Percentiles rank a stretch among this genome's conserved stretches.
Evolutionary conservation across 2,797 vertebrate genomes (phyloP).

Genomic region (Miichthys miiuy): DNA sequence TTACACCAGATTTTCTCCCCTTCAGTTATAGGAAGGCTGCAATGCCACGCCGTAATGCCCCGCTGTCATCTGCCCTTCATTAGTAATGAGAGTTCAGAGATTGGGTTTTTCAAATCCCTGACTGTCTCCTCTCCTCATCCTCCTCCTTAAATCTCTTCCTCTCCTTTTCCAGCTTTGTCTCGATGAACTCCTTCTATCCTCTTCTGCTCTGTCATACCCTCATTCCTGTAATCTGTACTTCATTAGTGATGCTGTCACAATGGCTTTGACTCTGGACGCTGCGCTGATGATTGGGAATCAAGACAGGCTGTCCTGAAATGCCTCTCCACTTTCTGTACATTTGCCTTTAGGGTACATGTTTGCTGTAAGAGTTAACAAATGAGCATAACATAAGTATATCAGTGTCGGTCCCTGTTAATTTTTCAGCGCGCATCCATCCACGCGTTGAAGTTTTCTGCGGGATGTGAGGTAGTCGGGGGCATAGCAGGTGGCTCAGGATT

Average conservation of each 20-base stretch:
- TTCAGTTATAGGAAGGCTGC: neutral
- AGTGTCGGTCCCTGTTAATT: neutral
- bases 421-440: no score
- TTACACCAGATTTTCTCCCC: conserved; percentile 16
- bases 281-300: conserved; percentile 34
- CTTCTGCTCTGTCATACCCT: conserved; percentile 14
- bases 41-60: neutral
- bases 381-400: neutral
- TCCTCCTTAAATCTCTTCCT: conserved; percentile 32
- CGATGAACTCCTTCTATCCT: neutral
- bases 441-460: neutral
- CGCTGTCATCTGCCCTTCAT: conserved; percentile 61
- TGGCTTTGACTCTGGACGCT: conserved; percentile 33
- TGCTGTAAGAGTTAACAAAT: neutral
- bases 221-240: conserved; percentile 44
- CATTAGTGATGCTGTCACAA: conserved; percentile 53
- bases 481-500: neutral
- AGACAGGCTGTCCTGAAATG: conserved; percentile 45
- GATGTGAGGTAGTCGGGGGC: neutral
- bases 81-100: conserved; percentile 37
- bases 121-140: conserved; percentile 35
- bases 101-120: conserved; percentile 22
- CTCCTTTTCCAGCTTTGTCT: neutral
- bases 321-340: neutral
- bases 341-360: no score